Evolutionary conservation across 2,113 vertebrate genomes (phyloP), one percentile per base, ranked within the genome.

Genomic region (Lonchura striata): DNA sequence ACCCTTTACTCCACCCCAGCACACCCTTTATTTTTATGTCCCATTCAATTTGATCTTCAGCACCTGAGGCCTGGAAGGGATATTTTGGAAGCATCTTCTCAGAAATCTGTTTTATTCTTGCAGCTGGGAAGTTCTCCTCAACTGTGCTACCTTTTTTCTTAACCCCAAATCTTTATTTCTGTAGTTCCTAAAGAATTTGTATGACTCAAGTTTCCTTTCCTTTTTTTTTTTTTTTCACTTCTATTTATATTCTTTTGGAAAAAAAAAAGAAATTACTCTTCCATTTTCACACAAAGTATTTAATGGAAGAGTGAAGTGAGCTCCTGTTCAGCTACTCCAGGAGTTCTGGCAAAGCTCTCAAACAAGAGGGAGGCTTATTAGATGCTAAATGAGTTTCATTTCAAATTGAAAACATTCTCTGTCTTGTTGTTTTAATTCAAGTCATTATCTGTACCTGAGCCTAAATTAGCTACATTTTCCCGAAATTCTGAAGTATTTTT

Each of bases 401-500:
- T 65, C 75, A 65, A 82, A 79, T 10, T 74, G 75, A 82, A 93
- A 93, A 65, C n/a, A 30, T 92, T 96, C 80, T 52, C 56, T 64
- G 27, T 77, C 88, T 49, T 63, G 2, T 92, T 93, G 49, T 78
- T 94, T 88, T 77, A 93, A 90, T 85, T 95, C 86, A 61, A 84
- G 56, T 78, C 65, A 92, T 92, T 85, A 91, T 13, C 59, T 74
- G 69, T 81, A 81, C 70, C 82, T 92, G 76, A 75, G 71, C 68
- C 41, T 64, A 86, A 94, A 88, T 93, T 71, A 82, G 70, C 60
- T 57, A 11, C 37, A 17, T 72, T 95, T 81, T 66, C 56, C 61
- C 46, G n/a, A 78, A 93, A n/a, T 95, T 94, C 44, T 83, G 49
- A 88, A 90, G 68, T 88, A 53, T 71, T 92, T 95, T 92, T 78